These are phyloP conservation scores for Falco punctatus DNA, from an alignment of 2,113 vertebrate species.

Conservation along the genomic window DNA sequence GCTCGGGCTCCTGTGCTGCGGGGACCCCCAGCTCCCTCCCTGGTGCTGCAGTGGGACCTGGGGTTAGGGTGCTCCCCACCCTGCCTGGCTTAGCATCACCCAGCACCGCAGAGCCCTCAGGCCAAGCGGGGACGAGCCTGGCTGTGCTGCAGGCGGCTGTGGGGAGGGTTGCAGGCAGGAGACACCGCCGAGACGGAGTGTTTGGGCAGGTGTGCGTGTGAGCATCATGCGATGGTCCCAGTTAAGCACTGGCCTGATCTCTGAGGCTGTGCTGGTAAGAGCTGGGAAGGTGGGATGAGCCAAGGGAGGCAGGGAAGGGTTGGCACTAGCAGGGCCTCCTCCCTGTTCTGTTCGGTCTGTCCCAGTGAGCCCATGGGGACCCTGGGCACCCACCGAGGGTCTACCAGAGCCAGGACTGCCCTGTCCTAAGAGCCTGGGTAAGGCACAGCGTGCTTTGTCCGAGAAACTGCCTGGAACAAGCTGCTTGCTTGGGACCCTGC, in stretches of 20 bases:
- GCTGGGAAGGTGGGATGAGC: not conserved
- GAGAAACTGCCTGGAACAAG: not conserved
- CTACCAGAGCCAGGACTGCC: not conserved
- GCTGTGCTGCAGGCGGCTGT: not conserved
- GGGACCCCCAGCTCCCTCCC: not conserved
- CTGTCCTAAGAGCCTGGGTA: not conserved
- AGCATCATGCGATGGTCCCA: not conserved
- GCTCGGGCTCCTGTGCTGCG: not conserved
- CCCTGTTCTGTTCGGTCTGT: not conserved
- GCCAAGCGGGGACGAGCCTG: not conserved
- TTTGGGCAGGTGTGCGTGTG: not conserved
- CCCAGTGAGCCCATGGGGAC: not conserved
- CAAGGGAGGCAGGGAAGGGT: not conserved
- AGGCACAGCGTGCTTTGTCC: rapidly evolving
- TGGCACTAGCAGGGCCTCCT: not conserved
- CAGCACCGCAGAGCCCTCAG: not conserved
- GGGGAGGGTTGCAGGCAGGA: not conserved
- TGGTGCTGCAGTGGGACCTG: not conserved
- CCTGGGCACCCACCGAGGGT: not conserved
- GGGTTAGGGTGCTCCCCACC: not conserved
- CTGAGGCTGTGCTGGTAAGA: not conserved
- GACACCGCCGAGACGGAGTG: not conserved
- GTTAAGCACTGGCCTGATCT: not conserved
- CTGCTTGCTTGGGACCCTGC: not conserved
- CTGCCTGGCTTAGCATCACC: not conserved